Base-by-base conservation (phyloP, 2,113 vertebrate genomes). In the Saimiri boliviensis region DNA sequence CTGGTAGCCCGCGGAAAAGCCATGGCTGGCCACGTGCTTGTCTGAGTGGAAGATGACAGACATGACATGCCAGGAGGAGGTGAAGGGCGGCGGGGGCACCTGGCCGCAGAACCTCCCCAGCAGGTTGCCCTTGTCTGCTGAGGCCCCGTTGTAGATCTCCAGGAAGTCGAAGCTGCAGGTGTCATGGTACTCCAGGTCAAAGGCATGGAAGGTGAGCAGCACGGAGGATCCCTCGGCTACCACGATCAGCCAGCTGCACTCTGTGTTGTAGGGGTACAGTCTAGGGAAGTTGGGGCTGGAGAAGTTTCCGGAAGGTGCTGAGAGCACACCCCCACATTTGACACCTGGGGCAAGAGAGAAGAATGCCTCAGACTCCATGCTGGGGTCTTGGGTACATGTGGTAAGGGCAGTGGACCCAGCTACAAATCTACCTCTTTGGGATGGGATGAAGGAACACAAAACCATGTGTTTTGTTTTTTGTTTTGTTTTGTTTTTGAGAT, bases 221-320 rank as follows among this genome's bases (percentile, higher is more conserved):
- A 99, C 97, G 0, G 99, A 99, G 90, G 99, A 99, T 32, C 99
- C 99, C 95, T 99, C 99, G 0, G 99, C 99, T 97, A 99, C 99
- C 97, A 99, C 99, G 0, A 99, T 99, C 58, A 99, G 98, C 99
- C 99, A 99, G 8, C 96, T 99, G 91, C 99, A 99, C 95, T 99
- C 99, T 0, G 98, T 99, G 98, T 99, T 98, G 21, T 99, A 99
- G 8, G 99, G 99, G 93, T 99, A 99, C 30, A 97, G 97, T 49
- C 99, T 98, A 0, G 99, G 99, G 98, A 99, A 99, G 98, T 99
- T 99, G 60, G 99, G 99, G 95, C 99, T 99, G 97, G 99, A 99
- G 97, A 99, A 99, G 93, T 99, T 99, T 70, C 99, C 99, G 0
- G 98, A 98, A 25, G 99, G 98, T n/a, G 99, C 99, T 0, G 99